phyloP scores from a whole-genome alignment of 1,140 invertebrate genomes.

The Eulimnadia texana region DNA sequence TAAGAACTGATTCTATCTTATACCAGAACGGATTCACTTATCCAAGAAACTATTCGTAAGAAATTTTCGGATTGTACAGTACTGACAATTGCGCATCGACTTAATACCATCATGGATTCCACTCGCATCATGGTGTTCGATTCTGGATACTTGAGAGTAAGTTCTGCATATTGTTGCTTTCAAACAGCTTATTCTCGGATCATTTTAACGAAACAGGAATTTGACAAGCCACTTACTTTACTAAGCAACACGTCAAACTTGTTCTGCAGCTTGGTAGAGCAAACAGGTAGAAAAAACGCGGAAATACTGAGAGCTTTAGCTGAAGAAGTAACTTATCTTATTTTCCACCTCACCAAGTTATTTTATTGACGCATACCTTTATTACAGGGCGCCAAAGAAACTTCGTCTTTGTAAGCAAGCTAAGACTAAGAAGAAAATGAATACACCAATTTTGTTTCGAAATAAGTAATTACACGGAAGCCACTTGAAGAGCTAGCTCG shows the following conservation, averaged over 20 bases:
- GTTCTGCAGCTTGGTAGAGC: neutral
- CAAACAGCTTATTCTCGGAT: neutral
- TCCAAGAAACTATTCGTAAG: slow-evolving; percentile 53
- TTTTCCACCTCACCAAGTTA: too few relatives aligned
- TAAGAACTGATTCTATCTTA: neutral
- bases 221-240: neutral
- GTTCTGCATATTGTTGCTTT: too few relatives aligned
- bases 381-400: too few relatives aligned
- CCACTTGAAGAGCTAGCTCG: too few relatives aligned
- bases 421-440: too few relatives aligned
- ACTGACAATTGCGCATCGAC: slow-evolving; percentile 65
- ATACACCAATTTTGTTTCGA: too few relatives aligned
- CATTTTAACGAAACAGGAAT: neutral
- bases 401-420: too few relatives aligned
- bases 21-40: slow-evolving; percentile 44
- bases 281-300: neutral
- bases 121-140: slow-evolving; percentile 59
- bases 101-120: slow-evolving; percentile 65
- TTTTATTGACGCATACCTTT: too few relatives aligned
- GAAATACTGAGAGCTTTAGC: slow-evolving; percentile 13
- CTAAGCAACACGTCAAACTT: neutral
- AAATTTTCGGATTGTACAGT: slow-evolving; percentile 63
- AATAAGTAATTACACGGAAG: too few relatives aligned
- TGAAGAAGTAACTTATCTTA: neutral
- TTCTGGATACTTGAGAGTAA: slow-evolving; percentile 30